Conservation (phyloP, 2,888 invertebrate species). For the Pheosia gnoma region DNA sequence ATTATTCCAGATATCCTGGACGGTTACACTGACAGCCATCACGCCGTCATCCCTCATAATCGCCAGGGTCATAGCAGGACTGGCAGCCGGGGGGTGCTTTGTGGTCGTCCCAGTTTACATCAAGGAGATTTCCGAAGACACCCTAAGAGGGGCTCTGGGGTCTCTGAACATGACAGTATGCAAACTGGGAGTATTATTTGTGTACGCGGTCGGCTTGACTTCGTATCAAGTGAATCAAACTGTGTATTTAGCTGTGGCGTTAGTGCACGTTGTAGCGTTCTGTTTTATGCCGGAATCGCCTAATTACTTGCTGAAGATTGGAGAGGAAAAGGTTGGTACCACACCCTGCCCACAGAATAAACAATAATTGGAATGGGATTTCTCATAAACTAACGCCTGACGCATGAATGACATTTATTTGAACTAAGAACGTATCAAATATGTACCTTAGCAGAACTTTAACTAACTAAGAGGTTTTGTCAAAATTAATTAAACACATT, state of each 20-base stretch:
- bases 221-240: conserved; percentile 57
- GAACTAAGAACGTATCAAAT: too few relatives aligned
- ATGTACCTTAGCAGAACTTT: too few relatives aligned
- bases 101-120: conserved; percentile 65
- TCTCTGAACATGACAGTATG: conserved; percentile 67
- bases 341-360: too few relatives aligned
- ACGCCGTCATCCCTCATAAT: conserved; percentile 50
- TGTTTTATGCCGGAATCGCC: conserved; percentile 72
- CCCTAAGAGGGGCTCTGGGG: conserved; percentile 58
- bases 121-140: conserved; percentile 65
- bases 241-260: conserved; percentile 54
- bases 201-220: conserved; percentile 61
- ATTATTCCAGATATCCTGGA: conserved; percentile 64
- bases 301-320: conserved; percentile 62
- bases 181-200: conserved; percentile 68
- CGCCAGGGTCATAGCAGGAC: conserved; percentile 58
- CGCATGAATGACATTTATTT: too few relatives aligned
- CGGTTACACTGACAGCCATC: conserved; percentile 52
- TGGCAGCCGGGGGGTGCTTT: conserved; percentile 64
- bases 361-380: too few relatives aligned
- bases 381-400: too few relatives aligned
- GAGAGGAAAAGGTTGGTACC: conserved; percentile 61
- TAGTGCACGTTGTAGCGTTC: conserved; percentile 51
- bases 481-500: too few relatives aligned
- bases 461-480: too few relatives aligned